Evolutionary conservation across 1,140 invertebrate species (phyloP), one percentile per base, ranked within the genome.

Genomic region (Apis dorsata): DNA sequence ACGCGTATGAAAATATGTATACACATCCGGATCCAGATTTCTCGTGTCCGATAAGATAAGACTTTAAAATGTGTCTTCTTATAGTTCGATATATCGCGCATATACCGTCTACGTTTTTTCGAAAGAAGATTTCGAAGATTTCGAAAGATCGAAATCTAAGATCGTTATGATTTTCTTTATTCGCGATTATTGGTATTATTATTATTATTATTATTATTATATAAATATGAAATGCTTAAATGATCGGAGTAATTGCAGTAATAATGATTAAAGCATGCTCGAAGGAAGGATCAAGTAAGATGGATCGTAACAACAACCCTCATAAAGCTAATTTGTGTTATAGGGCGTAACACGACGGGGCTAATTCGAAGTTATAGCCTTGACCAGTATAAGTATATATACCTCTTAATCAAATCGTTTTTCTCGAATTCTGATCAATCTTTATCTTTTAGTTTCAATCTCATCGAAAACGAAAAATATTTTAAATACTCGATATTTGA

Each of bases 1-100:
- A 53, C 65, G 55, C 51, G 65, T 74, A 73, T 3, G 28, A 49
- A 51, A 75, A 66, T 12, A 44, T 71, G 72, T n/a, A 60, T 79
- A 8, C 13, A 5, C 17, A 1, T 34, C 34, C 9, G 17, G 21
- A 24, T 24, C 15, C 73, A 63, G 74, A 63, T 34, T 63, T 63
- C 21, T n/a, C 44, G 15, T 51, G n/a, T 53, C 28, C 21, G 17
- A 8, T 1, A 19, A 44, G n/a, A 12, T 21, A 24, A 53, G 24
- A 55, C 28, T 28, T 73, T 73, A 34, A 21, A 24, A 76, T 53
- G 44, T 8, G 28, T 49, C 34, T 49, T 53, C 34, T 34, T 3
- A 34, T 4, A 34, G 34, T 34, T 24, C 62, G 12, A 55, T 44
- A 7, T 44, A 44, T 44, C 34, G 5, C 34, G 34, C 34, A 3